Evolutionary conservation across 2,797 vertebrate genomes (phyloP).

Genomic region (Cryptoprocta ferox): DNA sequence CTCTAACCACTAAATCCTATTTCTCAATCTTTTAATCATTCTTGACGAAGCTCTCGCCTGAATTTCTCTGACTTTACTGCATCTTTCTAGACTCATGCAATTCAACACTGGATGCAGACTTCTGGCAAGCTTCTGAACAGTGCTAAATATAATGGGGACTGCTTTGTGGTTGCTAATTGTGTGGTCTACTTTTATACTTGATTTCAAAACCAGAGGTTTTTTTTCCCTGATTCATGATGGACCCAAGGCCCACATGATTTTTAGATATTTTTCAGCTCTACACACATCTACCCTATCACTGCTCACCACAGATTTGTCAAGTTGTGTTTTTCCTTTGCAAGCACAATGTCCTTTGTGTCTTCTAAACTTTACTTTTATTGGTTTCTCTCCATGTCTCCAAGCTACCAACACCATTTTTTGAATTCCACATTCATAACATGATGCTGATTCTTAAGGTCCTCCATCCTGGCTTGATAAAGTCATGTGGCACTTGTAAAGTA

Average conservation of each 20-base stretch:
- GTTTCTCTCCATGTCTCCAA: not conserved
- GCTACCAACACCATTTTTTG: not conserved
- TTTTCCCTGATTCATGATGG: constrained; percentile 24
- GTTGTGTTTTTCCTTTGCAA: not conserved
- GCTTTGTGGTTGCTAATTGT: constrained; percentile 22
- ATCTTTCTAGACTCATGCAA: constrained; percentile 1
- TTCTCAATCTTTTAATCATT: not conserved
- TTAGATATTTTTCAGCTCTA: not conserved
- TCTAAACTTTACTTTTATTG: not conserved
- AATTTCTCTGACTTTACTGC: not conserved
- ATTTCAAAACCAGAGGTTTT: constrained; percentile 5
- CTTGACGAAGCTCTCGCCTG: not conserved
- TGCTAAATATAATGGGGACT: not conserved
- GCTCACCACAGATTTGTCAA: not conserved
- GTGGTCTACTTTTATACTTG: not conserved
- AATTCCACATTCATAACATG: not conserved
- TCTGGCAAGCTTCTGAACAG: not conserved
- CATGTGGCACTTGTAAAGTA: not conserved
- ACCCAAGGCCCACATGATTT: not conserved
- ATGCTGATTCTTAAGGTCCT: not conserved
- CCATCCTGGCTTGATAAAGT: not conserved
- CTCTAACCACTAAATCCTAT: not conserved
- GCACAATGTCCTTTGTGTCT: not conserved
- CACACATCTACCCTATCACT: not conserved
- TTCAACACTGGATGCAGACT: constrained; percentile 2